Evolutionary conservation across 2,888 invertebrate species (phyloP), one percentile per base, ranked within the genome.

Genomic region (Itoplectis maculator): DNA sequence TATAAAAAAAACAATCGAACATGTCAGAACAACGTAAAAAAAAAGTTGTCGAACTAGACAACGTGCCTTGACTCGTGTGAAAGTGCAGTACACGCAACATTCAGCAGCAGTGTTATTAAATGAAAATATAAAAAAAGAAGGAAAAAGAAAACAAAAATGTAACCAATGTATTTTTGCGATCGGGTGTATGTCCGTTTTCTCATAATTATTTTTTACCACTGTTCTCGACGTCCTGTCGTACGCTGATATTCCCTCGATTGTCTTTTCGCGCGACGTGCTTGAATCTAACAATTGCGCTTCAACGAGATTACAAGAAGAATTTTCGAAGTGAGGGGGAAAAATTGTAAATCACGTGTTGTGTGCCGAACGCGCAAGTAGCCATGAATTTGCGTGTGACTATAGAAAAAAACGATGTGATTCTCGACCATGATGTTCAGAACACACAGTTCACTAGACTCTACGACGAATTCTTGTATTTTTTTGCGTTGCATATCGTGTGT

Each of bases 41-140:
- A 65, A 7, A 66, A 59, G 68, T 68, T 77, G 77, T 68, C 61
- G 68, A 66, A n/a, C 11, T 47, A 54, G 66, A 76, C 68, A 68
- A 68, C 72, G 73, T 77, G 81, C 77, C 73, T 77, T 72, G 72
- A 68, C 18, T 68, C 59, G 77, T 54, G 45, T 54, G 61, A 77
- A 80, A 70, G 23, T 61, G 49, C 45, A 51, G 56, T 42, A 68
- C 37, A 65, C 18, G 49, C 51, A 69, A 76, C 73, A 81, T 77
- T 77, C 77, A 73, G 37, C 70, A 59, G 42, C 35, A 66, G 72
- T 37, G 40, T 65, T 49, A 70, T n/a, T 54, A 49, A 18, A n/a
- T 11, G 7, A 70, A 76, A 65, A 37, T 0, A 45, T n/a, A 42
- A 69, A 29, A 11, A 47, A 70, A 70, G 37, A 47, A 6, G 45